These are phyloP conservation scores for Muricea muricata DNA, from an alignment of 92 coral and sea anemone species.

Conservation along the genomic window DNA sequence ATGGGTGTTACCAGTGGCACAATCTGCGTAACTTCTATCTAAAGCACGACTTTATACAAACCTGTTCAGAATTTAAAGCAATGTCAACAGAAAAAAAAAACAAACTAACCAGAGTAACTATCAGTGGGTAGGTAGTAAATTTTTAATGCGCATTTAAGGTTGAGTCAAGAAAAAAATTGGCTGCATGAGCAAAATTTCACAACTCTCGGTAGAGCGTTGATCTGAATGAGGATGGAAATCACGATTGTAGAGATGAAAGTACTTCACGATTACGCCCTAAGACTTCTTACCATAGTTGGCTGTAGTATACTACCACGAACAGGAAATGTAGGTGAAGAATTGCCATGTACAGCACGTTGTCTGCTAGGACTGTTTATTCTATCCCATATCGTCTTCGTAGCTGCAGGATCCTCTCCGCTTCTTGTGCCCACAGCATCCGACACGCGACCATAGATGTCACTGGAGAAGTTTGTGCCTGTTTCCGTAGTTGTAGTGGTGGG, in stretches of 20 bases:
- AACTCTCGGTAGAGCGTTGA: no score
- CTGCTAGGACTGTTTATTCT: constrained; percentile 32
- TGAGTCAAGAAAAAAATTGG: no score
- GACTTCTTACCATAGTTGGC: constrained; percentile 40
- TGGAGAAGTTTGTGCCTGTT: not conserved
- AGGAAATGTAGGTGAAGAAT: not conserved
- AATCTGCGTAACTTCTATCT: no score
- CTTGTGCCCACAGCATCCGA: not conserved
- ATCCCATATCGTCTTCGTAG: constrained; percentile 39
- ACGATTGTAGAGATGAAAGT: not conserved
- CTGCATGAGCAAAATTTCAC: no score
- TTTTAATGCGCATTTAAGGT: no score
- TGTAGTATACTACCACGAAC: constrained; percentile 6
- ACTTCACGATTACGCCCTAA: not conserved
- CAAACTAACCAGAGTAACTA: no score
- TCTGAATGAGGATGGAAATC: no score
- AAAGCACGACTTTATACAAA: no score
- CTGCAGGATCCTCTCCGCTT: constrained; percentile 10
- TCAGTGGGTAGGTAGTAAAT: no score
- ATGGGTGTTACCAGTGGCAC: no score
- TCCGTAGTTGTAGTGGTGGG: constrained; percentile 19
- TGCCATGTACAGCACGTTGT: constrained; percentile 6
- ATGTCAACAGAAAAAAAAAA: no score
- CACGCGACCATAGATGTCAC: constrained; percentile 21
- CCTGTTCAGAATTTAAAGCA: no score